These are phyloP conservation scores for Hirudo medicinalis DNA, from an alignment of 1,140 invertebrate species.

Conservation along the genomic window DNA sequence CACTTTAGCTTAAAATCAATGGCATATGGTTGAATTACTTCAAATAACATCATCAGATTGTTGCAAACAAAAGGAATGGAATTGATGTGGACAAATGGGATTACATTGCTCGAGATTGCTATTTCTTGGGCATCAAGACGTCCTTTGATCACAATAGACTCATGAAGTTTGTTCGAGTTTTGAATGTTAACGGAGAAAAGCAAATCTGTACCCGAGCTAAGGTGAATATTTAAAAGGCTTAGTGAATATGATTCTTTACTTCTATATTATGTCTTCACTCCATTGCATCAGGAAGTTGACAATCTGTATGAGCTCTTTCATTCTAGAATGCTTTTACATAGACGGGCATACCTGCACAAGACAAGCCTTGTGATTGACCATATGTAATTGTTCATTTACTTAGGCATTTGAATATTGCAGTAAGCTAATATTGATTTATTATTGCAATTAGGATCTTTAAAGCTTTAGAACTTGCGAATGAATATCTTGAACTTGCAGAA, in stretches of 20 bases:
- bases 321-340: constrained; percentile 40
- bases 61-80: constrained; percentile 50
- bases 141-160: constrained; percentile 43
- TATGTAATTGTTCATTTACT: constrained; percentile 33
- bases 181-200: constrained; percentile 30
- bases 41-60: constrained; percentile 42
- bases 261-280: background rate
- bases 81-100: constrained; percentile 63
- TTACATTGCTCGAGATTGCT: constrained; percentile 52
- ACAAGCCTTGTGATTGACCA: constrained; percentile 39
- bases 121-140: constrained; percentile 42
- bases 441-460: background rate
- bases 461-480: background rate
- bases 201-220: constrained; percentile 44
- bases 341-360: constrained; percentile 45
- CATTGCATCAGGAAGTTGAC: constrained; percentile 27
- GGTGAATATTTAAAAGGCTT: constrained; percentile 23
- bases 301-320: constrained; percentile 44
- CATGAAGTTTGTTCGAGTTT: constrained; percentile 38
- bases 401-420: background rate
- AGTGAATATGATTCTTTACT: background rate
- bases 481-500: background rate
- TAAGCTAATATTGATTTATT: background rate
- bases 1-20: background rate
- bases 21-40: background rate